Conservation (phyloP, 2,888 invertebrate genomes). For the Gastrophysa polygoni region DNA sequence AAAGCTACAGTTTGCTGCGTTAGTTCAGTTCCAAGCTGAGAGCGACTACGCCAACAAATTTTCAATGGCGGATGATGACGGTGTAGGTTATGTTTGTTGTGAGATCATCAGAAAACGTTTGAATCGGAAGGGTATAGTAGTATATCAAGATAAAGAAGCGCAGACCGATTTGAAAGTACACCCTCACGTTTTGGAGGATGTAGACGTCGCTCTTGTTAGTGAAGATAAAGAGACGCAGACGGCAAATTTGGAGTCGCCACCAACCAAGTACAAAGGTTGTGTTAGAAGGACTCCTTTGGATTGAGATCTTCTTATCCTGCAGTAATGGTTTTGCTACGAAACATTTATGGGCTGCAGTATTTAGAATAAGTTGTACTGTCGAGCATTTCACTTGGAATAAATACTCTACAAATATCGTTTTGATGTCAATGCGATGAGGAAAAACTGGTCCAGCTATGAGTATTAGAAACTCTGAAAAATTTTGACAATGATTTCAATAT, state of each 20-base stretch:
- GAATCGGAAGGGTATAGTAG: slow-evolving; percentile 8
- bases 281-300: background rate
- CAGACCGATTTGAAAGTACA: background rate
- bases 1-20: slow-evolving; percentile 31
- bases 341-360: background rate
- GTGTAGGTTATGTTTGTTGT: slow-evolving; percentile 36
- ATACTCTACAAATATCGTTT: no score
- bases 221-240: slow-evolving; percentile 16
- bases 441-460: no score
- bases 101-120: slow-evolving; percentile 30
- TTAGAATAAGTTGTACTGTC: background rate
- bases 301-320: no score
- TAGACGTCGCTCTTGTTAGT: slow-evolving; percentile 15
- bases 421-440: no score
- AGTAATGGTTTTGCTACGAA: no score
- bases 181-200: slow-evolving; percentile 13
- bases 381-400: no score
- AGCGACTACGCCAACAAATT: slow-evolving; percentile 21
- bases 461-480: no score
- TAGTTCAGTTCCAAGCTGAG: slow-evolving; percentile 11
- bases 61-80: slow-evolving; percentile 41
- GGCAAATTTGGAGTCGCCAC: background rate
- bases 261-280: background rate
- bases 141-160: slow-evolving; percentile 7
- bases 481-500: no score